Evolutionary conservation across 2,888 invertebrate species (phyloP), one percentile per base, ranked within the genome.

Genomic region (Eupeodes latifasciatus): DNA sequence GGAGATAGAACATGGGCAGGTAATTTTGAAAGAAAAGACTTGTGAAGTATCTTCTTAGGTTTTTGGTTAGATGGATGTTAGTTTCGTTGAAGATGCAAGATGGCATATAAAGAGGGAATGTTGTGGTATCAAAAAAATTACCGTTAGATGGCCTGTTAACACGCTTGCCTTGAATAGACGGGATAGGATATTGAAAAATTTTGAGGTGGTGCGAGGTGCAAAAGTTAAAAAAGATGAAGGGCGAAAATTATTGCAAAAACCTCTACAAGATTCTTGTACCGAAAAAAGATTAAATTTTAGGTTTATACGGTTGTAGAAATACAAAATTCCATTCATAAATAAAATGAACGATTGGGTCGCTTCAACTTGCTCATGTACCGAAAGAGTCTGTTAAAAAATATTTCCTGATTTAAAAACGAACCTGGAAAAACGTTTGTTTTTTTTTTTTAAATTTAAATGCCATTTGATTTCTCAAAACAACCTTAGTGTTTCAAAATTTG

Each of bases 1-100:
- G 85, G 69, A 88, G 88, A 88, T 88, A 85, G 84, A 78, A 85
- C 84, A 88, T 78, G 81, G 85, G 85, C 88, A 88, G 88, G 85
- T 69, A 75, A 88, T 88, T 88, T 88, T 57, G 49, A 47, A 76
- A 40, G 34, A 59, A 76, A 62, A 40, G 71, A 11, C 62, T 51
- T 51, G 62, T 51, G 36, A 51, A 14, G 19, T 53, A 75, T 62
- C n/a, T 62, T 53, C 47, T 44, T 19, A 44, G 61, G 51, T n/a
- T 59, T 57, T 78, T 57, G 49, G 67, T 59, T 47, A 67, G 44
- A 47, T 64, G 27, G 57, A 59, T 44, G n/a, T 19, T 3, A 3
- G 27, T 27, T 27, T 27, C 3, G 27, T 27, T 27, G 36, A 10
- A 55, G 71, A 72, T 72, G 57, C 69, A 59, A 47, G 36, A 12